Percentiles rank a stretch among this genome's conserved stretches.
Conservation (phyloP, 2,113 vertebrate genomes). For the Collichthys lucidus region DNA sequence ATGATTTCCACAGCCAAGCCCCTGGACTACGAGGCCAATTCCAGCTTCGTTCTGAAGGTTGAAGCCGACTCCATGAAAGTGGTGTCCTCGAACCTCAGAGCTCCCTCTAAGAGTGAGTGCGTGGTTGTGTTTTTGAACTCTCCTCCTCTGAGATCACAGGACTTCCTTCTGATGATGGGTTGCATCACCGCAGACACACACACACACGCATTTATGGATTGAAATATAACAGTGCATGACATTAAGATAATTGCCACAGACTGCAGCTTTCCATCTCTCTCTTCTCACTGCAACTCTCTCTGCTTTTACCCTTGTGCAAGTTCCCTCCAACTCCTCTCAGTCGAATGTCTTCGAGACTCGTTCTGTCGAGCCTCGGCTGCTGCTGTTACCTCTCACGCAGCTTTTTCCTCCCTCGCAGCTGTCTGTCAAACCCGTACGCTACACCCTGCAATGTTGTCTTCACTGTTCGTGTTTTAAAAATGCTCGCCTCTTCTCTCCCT, state of each 20-base stretch:
- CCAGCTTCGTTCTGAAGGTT: slow-evolving; percentile 86
- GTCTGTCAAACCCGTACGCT: slow-evolving; percentile 18
- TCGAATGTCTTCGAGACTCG: not conserved
- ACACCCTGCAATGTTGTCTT: slow-evolving; percentile 20
- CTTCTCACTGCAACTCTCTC: not conserved
- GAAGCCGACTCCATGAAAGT: slow-evolving; percentile 91
- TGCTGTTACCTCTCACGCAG: slow-evolving; percentile 28
- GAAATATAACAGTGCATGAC: not conserved
- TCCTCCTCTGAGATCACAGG: not conserved
- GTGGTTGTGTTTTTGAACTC: not conserved
- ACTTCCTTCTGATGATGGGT: not conserved
- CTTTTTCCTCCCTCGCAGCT: slow-evolving; percentile 16
- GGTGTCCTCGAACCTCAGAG: slow-evolving; percentile 87
- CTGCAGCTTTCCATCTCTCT: slow-evolving; percentile 1
- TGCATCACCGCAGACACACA: slow-evolving; percentile 9
- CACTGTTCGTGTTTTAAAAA: not conserved
- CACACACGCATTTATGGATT: not conserved
- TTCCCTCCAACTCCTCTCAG: slow-evolving; percentile 3
- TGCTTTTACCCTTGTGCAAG: not conserved
- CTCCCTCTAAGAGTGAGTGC: slow-evolving; percentile 91
- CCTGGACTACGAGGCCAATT: slow-evolving; percentile 89
- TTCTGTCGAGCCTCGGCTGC: slow-evolving; percentile 1
- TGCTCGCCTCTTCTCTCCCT: not conserved
- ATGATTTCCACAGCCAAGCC: slow-evolving; percentile 85
- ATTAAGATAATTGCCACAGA: slow-evolving; percentile 21